A percentile compares a stretch with the other conserved stretches of the same genome.
Evolutionary conservation across 1,140 invertebrate species (phyloP).

Genomic region (Melipona quadrifasciata): DNA sequence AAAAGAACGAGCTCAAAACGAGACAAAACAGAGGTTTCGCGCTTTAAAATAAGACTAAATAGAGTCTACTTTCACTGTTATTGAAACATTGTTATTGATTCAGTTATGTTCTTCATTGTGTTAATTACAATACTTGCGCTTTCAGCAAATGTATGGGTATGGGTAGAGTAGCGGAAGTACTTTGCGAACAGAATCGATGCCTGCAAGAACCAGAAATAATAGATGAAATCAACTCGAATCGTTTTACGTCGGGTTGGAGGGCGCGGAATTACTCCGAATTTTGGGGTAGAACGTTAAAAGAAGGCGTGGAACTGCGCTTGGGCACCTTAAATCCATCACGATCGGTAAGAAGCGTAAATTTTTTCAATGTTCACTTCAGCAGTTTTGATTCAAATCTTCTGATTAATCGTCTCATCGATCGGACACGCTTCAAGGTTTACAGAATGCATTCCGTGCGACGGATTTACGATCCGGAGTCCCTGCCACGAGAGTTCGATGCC

Average conservation of each 20-base stretch:
- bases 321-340: slow-evolving; percentile 85
- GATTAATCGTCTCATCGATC: not conserved
- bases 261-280: slow-evolving; percentile 92
- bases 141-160: slow-evolving; percentile 85
- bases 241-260: slow-evolving; percentile 84
- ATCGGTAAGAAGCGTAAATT: slow-evolving; percentile 73
- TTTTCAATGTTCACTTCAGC: not conserved
- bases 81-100: too few species aligned
- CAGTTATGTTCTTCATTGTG: too few species aligned
- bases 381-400: not conserved
- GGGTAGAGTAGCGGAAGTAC: slow-evolving; percentile 80
- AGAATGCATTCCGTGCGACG: slow-evolving; percentile 87
- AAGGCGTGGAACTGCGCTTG: slow-evolving; percentile 89
- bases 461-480: slow-evolving; percentile 82
- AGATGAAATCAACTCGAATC: slow-evolving; percentile 84
- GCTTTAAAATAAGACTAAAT: too few species aligned
- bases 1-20: too few species aligned
- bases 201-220: slow-evolving; percentile 88
- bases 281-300: slow-evolving; percentile 90
- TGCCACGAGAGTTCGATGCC: slow-evolving; percentile 89
- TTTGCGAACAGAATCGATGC: slow-evolving; percentile 89
- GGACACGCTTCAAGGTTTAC: slow-evolving; percentile 80
- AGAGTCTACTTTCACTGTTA: too few species aligned
- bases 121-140: not conserved
- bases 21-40: too few species aligned